These are phyloP conservation scores for Cosmopolites sordidus DNA, from an alignment of 2,888 invertebrate species.

Conservation along the genomic window DNA sequence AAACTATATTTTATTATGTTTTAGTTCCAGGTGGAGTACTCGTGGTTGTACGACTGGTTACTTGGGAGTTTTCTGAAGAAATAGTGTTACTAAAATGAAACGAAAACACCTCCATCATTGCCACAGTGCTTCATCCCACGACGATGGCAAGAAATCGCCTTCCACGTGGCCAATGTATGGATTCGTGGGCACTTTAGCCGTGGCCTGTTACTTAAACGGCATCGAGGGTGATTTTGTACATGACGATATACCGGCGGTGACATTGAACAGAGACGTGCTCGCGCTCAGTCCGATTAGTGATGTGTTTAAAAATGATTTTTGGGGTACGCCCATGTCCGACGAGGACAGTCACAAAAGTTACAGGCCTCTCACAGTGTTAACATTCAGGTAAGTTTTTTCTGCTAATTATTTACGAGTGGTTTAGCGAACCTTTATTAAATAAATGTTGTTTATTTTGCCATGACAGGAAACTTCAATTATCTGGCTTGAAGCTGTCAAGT, in stretches of 20 bases:
- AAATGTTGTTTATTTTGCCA: no score
- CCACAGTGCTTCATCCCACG: slow-evolving; percentile 6
- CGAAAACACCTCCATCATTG: slow-evolving; percentile 12
- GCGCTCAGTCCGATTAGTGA: slow-evolving; percentile 60
- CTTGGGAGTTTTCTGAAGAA: no score
- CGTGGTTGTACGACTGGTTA: no score
- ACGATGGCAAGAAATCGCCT: slow-evolving; percentile 44
- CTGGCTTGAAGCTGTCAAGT: no score
- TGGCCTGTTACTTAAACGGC: slow-evolving; percentile 69
- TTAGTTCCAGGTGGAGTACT: no score
- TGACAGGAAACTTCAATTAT: no score
- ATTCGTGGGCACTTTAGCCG: slow-evolving; percentile 62
- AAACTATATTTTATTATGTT: no score
- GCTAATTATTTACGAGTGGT: no score
- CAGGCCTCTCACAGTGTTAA: slow-evolving; percentile 75
- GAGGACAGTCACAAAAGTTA: slow-evolving; percentile 82
- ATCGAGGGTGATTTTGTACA: slow-evolving; percentile 80
- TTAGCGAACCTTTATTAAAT: no score
- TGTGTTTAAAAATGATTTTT: slow-evolving; percentile 76
- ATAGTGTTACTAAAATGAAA: slow-evolving; percentile 7
- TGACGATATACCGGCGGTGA: slow-evolving; percentile 82
- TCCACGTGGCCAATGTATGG: slow-evolving; percentile 60
- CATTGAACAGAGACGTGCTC: slow-evolving; percentile 74
- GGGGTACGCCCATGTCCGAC: slow-evolving; percentile 86
- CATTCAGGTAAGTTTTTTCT: slow-evolving; percentile 78